phyloP scores from a whole-genome alignment of 2,888 invertebrate species.

The Drosophila mimetica region DNA sequence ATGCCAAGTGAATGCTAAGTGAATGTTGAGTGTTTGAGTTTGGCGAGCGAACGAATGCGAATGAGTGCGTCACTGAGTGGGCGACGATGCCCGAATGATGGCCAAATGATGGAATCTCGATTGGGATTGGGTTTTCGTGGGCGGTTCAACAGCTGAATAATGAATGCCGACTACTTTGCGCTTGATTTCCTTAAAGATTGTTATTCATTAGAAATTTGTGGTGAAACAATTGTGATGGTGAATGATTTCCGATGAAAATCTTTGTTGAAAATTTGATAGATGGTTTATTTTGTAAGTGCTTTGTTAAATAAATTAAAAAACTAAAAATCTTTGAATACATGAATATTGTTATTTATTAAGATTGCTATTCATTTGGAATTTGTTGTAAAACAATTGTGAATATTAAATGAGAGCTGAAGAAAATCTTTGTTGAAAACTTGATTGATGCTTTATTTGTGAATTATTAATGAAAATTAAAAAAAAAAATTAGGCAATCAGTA shows the following conservation, averaged over 20 bases:
- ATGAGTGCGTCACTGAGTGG: constrained; percentile 17
- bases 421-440: no score
- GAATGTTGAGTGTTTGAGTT: constrained; percentile 28
- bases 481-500: no score
- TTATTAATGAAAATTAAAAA: no score
- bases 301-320: no score
- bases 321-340: no score
- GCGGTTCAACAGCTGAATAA: constrained; percentile 12
- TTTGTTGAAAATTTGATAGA: background rate
- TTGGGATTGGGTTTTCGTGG: constrained; percentile 3
- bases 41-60: constrained; percentile 8
- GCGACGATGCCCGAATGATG: constrained; percentile 35
- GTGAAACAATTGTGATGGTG: constrained; percentile 4
- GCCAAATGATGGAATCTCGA: constrained; percentile 26
- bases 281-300: background rate
- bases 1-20: constrained; percentile 17
- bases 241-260: constrained; percentile 1
- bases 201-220: constrained; percentile 4
- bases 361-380: no score
- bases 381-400: no score
- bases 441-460: no score
- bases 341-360: background rate
- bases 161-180: constrained; percentile 5
- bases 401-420: no score
- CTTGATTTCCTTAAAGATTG: constrained; percentile 12